Evolutionary conservation across 2,113 vertebrate genomes (phyloP).

Genomic region (Periophthalmus modestus): DNA sequence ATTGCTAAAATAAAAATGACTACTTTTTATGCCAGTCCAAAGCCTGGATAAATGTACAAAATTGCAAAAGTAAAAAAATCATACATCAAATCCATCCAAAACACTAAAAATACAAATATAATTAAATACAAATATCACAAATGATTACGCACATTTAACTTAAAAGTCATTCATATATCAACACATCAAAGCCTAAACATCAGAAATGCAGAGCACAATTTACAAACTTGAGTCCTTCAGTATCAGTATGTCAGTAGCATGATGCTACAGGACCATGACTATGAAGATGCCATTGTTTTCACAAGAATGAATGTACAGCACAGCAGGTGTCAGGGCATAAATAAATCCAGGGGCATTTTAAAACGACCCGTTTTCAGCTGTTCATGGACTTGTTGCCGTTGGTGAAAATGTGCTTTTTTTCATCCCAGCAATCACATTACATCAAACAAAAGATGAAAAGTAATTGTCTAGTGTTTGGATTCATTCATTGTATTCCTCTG

Average conservation of each 20-base stretch:
- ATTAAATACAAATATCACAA: too few relatives aligned
- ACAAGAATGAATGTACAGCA: not conserved
- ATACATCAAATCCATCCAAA: not conserved
- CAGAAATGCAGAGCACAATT: not conserved
- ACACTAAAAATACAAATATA: too few relatives aligned
- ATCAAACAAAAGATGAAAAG: not conserved
- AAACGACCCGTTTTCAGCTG: not conserved
- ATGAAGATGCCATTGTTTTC: slow-evolving; percentile 1
- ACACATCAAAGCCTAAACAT: not conserved
- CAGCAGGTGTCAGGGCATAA: not conserved
- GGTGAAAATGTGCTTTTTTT: not conserved
- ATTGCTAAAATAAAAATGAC: not conserved
- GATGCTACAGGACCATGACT: not conserved
- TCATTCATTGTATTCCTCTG: not conserved
- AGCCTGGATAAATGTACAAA: not conserved
- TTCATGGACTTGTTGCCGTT: not conserved
- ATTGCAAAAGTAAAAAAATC: not conserved
- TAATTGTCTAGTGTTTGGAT: not conserved
- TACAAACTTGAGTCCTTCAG: not conserved
- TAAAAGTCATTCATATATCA: not conserved
- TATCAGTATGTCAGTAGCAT: not conserved
- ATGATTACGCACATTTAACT: not conserved
- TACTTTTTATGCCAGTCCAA: not conserved
- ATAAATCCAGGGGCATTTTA: not conserved
- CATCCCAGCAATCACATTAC: not conserved